phyloP scores from a whole-genome alignment of 2,113 vertebrate species.

The Eulemur macaco region DNA sequence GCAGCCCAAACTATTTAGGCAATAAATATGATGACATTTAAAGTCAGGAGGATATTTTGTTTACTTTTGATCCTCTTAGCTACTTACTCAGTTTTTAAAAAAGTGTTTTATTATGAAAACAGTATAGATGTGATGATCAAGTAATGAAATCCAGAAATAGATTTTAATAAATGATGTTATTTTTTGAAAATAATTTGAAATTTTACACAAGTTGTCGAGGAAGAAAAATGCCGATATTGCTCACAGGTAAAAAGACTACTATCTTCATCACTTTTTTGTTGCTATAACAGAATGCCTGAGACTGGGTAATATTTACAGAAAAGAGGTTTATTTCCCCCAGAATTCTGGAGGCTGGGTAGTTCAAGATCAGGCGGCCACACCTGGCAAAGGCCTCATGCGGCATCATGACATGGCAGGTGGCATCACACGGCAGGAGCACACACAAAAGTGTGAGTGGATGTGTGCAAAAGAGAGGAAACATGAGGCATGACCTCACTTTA shows the following conservation, averaged over 20 bases:
- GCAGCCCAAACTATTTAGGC: background rate
- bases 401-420: background rate
- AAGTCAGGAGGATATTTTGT: constrained; percentile 5
- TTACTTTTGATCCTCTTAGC: background rate
- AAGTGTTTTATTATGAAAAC: background rate
- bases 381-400: background rate
- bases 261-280: too few species aligned
- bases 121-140: background rate
- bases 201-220: background rate
- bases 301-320: too few species aligned
- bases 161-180: background rate
- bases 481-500: background rate
- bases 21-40: background rate
- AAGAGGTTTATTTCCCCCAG: too few species aligned
- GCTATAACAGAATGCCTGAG: too few species aligned
- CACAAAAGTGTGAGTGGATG: background rate
- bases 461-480: background rate
- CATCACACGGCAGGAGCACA: background rate
- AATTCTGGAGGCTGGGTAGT: too few species aligned
- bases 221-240: background rate
- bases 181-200: background rate
- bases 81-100: background rate
- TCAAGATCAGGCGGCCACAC: background rate
- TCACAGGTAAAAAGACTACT: background rate
- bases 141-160: background rate